Conservation (phyloP, 1,140 invertebrate genomes). For the Oscheius sp. region DNA sequence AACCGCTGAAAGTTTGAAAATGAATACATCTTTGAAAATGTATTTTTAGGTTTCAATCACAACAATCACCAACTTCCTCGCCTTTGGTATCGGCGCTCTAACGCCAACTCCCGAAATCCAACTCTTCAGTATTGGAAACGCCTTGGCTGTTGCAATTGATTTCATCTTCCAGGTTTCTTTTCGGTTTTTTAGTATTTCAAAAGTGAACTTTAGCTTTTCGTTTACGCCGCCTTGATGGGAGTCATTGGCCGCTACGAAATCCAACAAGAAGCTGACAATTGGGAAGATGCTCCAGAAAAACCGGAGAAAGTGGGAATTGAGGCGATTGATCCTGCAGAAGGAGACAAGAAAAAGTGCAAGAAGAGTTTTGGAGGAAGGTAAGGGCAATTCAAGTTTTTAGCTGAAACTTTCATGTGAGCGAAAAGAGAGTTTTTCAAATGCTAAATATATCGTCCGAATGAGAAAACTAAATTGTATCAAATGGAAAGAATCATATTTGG, state of each 20-base stretch:
- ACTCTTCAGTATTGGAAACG: slow-evolving; percentile 60
- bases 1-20: too few species aligned
- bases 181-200: background rate
- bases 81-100: slow-evolving; percentile 57
- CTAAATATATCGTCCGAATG: too few species aligned
- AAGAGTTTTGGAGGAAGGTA: background rate
- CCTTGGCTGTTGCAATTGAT: slow-evolving; percentile 54
- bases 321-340: background rate
- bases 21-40: too few species aligned
- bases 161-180: slow-evolving; percentile 54
- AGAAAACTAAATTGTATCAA: too few species aligned
- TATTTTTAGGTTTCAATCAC: slow-evolving; percentile 50
- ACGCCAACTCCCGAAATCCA: slow-evolving; percentile 60
- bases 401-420: too few species aligned
- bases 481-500: too few species aligned
- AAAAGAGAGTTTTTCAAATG: too few species aligned
- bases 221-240: slow-evolving; percentile 55
- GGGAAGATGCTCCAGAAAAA: slow-evolving; percentile 1
- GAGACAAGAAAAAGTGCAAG: background rate
- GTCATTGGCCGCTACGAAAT: slow-evolving; percentile 51
- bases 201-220: slow-evolving; percentile 46
- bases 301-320: background rate
- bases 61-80: slow-evolving; percentile 56
- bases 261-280: slow-evolving; percentile 7
- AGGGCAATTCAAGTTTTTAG: too few species aligned